Conservation (phyloP, 1,140 invertebrate species). For the Solen grandis region DNA sequence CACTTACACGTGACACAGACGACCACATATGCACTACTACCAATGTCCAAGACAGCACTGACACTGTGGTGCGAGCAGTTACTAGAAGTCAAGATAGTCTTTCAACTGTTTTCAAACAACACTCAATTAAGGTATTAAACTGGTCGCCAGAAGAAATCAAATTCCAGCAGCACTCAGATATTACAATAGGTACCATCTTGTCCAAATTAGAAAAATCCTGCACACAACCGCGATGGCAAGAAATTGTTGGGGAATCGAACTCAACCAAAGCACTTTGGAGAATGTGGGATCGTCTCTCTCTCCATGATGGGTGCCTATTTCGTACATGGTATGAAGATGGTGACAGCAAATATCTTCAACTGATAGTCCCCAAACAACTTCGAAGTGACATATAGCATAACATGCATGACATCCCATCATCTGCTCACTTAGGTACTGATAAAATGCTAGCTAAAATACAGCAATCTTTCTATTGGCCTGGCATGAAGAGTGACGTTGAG, state of each 20-base stretch:
- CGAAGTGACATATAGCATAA: conserved; percentile 11
- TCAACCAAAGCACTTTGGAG: conserved; percentile 50
- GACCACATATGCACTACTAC: no score
- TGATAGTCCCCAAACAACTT: conserved; percentile 33
- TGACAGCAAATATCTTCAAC: not conserved
- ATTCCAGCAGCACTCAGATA: no score
- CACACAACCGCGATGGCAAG: conserved; percentile 14
- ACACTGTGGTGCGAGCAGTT: not conserved
- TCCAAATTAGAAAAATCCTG: no score
- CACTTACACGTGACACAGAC: no score
- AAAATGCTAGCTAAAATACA: no score
- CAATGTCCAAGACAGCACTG: not conserved
- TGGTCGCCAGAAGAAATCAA: not conserved
- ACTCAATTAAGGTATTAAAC: not conserved
- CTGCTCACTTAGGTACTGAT: conserved; percentile 41
- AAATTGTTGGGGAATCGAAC: not conserved
- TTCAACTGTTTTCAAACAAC: not conserved
- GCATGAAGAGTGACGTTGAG: no score
- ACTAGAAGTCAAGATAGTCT: no score
- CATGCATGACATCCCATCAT: conserved; percentile 48
- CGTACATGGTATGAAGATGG: not conserved
- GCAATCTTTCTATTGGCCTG: no score
- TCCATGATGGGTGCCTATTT: conserved; percentile 33
- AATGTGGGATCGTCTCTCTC: conserved; percentile 53
- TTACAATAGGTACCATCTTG: no score